Conservation (phyloP, 2,888 invertebrate species). For the Lasioglossum zephyrum region DNA sequence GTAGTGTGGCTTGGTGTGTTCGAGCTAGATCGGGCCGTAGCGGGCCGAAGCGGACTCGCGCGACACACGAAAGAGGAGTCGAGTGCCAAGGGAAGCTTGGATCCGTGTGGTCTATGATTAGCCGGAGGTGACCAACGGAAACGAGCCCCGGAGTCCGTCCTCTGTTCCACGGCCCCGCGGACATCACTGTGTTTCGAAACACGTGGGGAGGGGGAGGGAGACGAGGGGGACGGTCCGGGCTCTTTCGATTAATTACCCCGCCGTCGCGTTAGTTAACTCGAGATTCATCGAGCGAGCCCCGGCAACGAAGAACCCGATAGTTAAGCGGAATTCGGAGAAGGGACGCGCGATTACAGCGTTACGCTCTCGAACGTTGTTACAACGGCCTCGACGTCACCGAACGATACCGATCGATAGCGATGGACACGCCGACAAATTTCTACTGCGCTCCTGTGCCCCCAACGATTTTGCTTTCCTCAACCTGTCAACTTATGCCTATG, state of each 20-base stretch:
- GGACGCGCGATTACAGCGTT: constrained; percentile 66
- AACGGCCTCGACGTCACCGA: constrained; percentile 8
- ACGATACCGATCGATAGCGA: not conserved
- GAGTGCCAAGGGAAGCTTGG: constrained; percentile 78
- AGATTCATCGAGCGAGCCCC: constrained; percentile 78
- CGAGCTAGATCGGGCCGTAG: constrained; percentile 24
- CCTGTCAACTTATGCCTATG: not conserved
- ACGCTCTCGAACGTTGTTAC: constrained; percentile 25
- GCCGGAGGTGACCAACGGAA: constrained; percentile 80
- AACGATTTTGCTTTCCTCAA: not conserved
- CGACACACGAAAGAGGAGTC: constrained; percentile 75
- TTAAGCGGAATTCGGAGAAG: constrained; percentile 66
- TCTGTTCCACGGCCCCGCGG: constrained; percentile 48
- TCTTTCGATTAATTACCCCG: constrained; percentile 82
- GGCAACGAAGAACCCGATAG: constrained; percentile 72
- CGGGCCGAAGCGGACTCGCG: constrained; percentile 27
- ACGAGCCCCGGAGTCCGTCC: constrained; percentile 63
- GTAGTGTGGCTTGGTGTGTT: constrained; percentile 55
- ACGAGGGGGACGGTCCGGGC: constrained; percentile 63
- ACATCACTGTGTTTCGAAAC: constrained; percentile 30
- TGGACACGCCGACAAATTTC: not conserved
- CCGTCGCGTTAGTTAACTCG: constrained; percentile 79
- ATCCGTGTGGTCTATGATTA: constrained; percentile 82
- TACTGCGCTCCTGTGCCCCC: too few relatives aligned
- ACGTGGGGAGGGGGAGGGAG: not conserved